These are phyloP conservation scores for Ferdinandea cuprea DNA, from an alignment of 2,888 invertebrate genomes.

Conservation along the genomic window DNA sequence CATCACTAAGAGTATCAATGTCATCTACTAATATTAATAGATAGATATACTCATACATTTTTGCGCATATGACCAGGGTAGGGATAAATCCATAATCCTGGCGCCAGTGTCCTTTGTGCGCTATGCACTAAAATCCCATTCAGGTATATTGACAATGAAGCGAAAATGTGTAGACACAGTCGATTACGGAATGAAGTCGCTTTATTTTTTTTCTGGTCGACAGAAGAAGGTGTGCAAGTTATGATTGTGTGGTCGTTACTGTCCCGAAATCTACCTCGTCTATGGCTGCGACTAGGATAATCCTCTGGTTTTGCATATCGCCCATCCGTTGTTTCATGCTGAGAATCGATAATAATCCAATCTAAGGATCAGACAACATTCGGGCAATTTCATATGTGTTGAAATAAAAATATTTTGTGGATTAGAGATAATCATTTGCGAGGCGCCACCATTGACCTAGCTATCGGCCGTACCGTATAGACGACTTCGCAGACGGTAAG, in stretches of 20 bases:
- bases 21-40: slow-evolving; percentile 31
- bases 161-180: slow-evolving; percentile 44
- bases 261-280: slow-evolving; percentile 25
- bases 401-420: slow-evolving; percentile 67
- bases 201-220: slow-evolving; percentile 36
- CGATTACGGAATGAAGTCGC: slow-evolving; percentile 61
- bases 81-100: slow-evolving; percentile 67
- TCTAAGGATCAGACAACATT: slow-evolving; percentile 65
- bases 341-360: slow-evolving; percentile 71
- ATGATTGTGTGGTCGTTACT: slow-evolving; percentile 40
- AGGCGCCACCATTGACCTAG: slow-evolving; percentile 50
- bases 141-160: slow-evolving; percentile 66
- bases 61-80: slow-evolving; percentile 40
- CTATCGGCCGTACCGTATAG: slow-evolving; percentile 27
- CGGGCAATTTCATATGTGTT: slow-evolving; percentile 35
- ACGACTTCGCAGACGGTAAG: slow-evolving; percentile 23
- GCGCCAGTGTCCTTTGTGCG: slow-evolving; percentile 55
- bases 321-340: slow-evolving; percentile 30
- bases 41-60: background rate
- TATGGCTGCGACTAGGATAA: slow-evolving; percentile 61
- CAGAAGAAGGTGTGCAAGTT: slow-evolving; percentile 2
- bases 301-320: slow-evolving; percentile 63
- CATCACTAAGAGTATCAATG: slow-evolving; percentile 56
- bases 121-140: slow-evolving; percentile 48
- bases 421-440: slow-evolving; percentile 37